Conservation (phyloP, 1,140 invertebrate species). For the Drosophila seguyi region DNA sequence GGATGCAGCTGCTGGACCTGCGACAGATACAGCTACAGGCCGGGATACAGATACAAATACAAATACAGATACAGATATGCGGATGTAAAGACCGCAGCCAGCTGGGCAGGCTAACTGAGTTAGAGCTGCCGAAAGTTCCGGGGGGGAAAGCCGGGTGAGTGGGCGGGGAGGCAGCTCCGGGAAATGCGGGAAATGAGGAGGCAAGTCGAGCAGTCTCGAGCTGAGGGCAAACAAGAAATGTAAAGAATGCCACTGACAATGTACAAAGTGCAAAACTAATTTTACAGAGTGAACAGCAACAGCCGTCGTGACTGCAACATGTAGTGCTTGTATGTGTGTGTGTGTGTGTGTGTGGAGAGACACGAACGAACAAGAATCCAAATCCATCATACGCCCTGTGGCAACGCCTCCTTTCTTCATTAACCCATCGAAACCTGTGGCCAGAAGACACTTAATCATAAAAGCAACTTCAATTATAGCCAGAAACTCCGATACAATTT, state of each 20-base stretch:
- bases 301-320: conserved; percentile 57
- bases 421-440: conserved; percentile 38
- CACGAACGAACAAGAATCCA: conserved; percentile 36
- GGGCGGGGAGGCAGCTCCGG: background rate
- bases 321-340: conserved; percentile 55
- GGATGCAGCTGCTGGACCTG: conserved; percentile 18
- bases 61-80: conserved; percentile 6
- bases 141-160: background rate
- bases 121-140: conserved; percentile 45
- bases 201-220: conserved; percentile 9
- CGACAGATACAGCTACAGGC: conserved; percentile 11
- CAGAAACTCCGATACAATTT: conserved; percentile 16
- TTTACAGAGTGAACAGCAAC: conserved; percentile 74
- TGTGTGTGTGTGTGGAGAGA: conserved; percentile 5
- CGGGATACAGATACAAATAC: conserved; percentile 4
- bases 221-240: conserved; percentile 70
- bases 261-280: conserved; percentile 84
- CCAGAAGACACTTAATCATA: conserved; percentile 40
- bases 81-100: conserved; percentile 20
- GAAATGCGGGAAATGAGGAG: conserved; percentile 1
- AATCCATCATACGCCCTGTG: conserved; percentile 75
- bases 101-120: conserved; percentile 50
- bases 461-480: conserved; percentile 23
- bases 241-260: conserved; percentile 83
- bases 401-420: conserved; percentile 27